These are phyloP conservation scores for Arenaria interpres DNA, from an alignment of 2,113 vertebrate species.

Conservation along the genomic window DNA sequence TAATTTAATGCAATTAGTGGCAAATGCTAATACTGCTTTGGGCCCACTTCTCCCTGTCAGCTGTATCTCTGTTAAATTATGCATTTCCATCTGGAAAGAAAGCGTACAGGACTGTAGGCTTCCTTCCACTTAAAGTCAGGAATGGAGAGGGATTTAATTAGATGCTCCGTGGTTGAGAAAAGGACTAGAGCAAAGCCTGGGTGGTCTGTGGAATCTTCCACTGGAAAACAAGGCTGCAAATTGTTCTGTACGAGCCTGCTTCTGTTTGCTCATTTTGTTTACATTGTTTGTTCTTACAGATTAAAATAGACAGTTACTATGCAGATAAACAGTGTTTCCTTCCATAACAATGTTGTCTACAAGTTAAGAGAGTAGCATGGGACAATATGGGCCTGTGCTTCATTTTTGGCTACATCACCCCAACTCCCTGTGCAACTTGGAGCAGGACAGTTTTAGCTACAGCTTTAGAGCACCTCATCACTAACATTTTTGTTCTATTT, in stretches of 20 bases:
- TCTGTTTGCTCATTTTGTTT: constrained; percentile 68
- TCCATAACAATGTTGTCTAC: constrained; percentile 24
- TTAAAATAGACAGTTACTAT: constrained; percentile 60
- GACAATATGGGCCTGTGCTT: neutral
- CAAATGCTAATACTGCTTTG: constrained; percentile 68
- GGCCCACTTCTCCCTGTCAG: constrained; percentile 71
- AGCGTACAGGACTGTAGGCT: constrained; percentile 57
- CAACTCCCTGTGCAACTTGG: neutral
- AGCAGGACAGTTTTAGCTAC: neutral
- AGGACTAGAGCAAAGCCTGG: constrained; percentile 66
- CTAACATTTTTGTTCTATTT: neutral
- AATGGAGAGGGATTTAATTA: constrained; percentile 72
- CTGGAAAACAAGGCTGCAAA: constrained; percentile 50
- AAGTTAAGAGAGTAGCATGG: constrained; percentile 13
- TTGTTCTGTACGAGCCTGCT: constrained; percentile 40
- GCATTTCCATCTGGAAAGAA: constrained; percentile 75
- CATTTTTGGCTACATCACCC: neutral
- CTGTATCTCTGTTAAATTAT: constrained; percentile 77
- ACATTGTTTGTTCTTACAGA: constrained; percentile 67
- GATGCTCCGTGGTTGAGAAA: constrained; percentile 58
- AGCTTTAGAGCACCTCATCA: neutral
- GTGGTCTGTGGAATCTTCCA: constrained; percentile 48
- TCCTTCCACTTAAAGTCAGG: constrained; percentile 60
- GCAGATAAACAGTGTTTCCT: constrained; percentile 55
- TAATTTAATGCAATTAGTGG: constrained; percentile 66